Percentiles rank a stretch among this genome's conserved stretches.
Conservation (phyloP, 92 coral and sea anemone species). For the Hydrozoanthus gracilis region DNA sequence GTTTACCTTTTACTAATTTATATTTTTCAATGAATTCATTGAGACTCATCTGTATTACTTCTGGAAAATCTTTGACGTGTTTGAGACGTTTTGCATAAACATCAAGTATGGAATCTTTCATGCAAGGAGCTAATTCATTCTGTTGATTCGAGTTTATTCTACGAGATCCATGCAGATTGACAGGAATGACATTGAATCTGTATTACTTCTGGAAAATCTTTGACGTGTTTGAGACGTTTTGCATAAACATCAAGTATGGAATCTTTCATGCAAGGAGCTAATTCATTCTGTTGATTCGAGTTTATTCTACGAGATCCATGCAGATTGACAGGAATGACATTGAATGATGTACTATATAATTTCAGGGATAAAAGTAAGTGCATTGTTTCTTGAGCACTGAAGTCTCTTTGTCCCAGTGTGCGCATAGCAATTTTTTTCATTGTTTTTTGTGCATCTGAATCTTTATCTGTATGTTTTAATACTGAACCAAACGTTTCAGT, state of each 20-base stretch:
- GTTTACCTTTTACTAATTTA: constrained; percentile 53
- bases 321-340: constrained; percentile 55
- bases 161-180: constrained; percentile 60
- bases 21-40: constrained; percentile 41
- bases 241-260: constrained; percentile 61
- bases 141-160: constrained; percentile 43
- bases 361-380: constrained; percentile 29
- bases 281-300: constrained; percentile 32
- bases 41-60: constrained; percentile 43
- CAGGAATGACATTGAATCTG: constrained; percentile 53
- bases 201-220: constrained; percentile 50
- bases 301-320: constrained; percentile 55
- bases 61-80: constrained; percentile 48
- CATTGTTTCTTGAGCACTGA: constrained; percentile 34
- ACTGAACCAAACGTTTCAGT: constrained; percentile 30
- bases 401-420: too few species aligned
- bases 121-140: constrained; percentile 39
- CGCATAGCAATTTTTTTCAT: too few species aligned
- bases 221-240: constrained; percentile 34
- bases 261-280: constrained; percentile 52
- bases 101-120: constrained; percentile 58
- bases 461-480: constrained; percentile 6
- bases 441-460: not conserved
- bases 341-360: constrained; percentile 56
- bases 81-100: constrained; percentile 52